Evolutionary conservation across 2,888 invertebrate species (phyloP), one percentile per base, ranked within the genome.

Genomic region (Myopa testacea): DNA sequence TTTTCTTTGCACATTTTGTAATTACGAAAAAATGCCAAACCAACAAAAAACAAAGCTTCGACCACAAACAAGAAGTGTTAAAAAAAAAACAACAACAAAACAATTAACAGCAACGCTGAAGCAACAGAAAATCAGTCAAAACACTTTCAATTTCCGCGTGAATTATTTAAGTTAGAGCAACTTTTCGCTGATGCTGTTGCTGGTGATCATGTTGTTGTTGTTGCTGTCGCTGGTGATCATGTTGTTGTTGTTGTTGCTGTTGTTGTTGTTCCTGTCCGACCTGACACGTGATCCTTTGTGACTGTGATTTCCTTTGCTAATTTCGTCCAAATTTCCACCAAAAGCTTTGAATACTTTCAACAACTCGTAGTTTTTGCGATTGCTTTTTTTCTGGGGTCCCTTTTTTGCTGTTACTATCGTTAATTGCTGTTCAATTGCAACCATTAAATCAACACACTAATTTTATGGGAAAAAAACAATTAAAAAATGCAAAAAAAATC

Each of bases 91-190:
- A 26, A 14, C 26, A 37, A 65, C 65, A 65, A 65, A 37, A 3
- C 37, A 4, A 0, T 6, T 55, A n/a, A 37, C 65, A 65, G 26
- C 6, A 50, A 50, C 62, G 62, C 34, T 38, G 19, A 34, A 40
- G 40, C 16, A 34, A 63, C 19, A 55, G 65, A 62, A 38, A 62
- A 26, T 19, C 62, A 62, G 62, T 62, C 26, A 19, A 19, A 75
- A 67, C 65, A 79, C 69, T 80, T 80, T 79, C 74, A 75, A 80
- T 79, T 79, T 73, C 62, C 60, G 71, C 40, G 60, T 72, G 60
- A 72, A 72, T 37, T 60, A 60, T n/a, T 72, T 37, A 16, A 55
- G 37, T 3, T 74, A 76, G 78, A 79, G 76, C 76, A 72, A 65
- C 73, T 78, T 76, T 55, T 76, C 68, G 77, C 63, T 75, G 74